Conservation (phyloP, 2,113 vertebrate genomes). For the Anoplopoma fimbria region DNA sequence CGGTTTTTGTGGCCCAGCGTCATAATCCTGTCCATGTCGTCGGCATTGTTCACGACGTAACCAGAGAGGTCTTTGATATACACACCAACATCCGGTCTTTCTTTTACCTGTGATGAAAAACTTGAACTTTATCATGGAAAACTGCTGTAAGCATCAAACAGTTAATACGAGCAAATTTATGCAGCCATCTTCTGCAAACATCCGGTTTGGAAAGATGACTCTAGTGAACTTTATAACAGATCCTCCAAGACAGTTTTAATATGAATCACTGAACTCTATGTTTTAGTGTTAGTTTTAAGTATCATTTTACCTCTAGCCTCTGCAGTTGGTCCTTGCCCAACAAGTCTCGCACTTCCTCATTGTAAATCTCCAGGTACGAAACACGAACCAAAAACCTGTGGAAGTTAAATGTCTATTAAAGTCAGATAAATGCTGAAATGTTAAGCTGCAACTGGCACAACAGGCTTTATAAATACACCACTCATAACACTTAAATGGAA, state of each 20-base stretch:
- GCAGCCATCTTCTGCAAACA: not conserved
- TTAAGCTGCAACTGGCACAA: constrained; percentile 4
- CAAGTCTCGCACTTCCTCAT: constrained; percentile 96
- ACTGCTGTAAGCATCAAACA: not conserved
- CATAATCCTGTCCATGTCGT: constrained; percentile 99
- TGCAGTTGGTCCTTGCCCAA: constrained; percentile 97
- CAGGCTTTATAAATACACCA: not conserved
- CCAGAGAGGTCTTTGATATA: constrained; percentile 98
- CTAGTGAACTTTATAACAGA: not conserved
- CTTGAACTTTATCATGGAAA: not conserved
- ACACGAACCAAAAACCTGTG: constrained; percentile 96
- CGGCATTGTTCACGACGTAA: constrained; percentile 98
- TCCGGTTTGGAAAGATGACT: not conserved
- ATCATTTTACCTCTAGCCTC: constrained; percentile 90
- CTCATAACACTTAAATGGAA: not conserved
- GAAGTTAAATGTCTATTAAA: not conserved
- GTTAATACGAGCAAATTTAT: not conserved
- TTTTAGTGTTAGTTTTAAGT: not conserved
- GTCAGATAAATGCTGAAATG: not conserved
- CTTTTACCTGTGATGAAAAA: constrained; percentile 90
- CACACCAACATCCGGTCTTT: constrained; percentile 97
- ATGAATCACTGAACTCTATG: not conserved
- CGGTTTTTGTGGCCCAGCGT: constrained; percentile 98
- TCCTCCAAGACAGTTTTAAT: not conserved
- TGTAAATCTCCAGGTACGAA: constrained; percentile 99